phyloP scores from a whole-genome alignment of 2,113 vertebrate genomes.

The Lasiurus borealis region DNA sequence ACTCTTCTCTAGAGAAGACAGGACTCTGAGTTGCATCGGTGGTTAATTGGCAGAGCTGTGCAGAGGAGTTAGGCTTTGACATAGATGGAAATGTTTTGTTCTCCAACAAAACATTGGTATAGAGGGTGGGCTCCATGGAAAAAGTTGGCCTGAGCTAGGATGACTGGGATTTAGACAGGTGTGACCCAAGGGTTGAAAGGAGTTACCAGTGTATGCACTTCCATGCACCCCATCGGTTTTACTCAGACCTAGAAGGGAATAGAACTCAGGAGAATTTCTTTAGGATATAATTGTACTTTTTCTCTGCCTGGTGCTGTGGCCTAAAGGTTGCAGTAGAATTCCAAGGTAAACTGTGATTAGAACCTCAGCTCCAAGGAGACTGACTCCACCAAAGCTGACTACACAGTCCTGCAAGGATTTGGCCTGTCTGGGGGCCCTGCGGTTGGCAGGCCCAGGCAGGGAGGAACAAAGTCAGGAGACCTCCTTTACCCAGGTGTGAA shows the following conservation, averaged over 20 bases:
- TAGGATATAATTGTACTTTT: background rate
- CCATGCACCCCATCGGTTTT: too few species aligned
- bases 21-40: background rate
- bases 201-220: background rate
- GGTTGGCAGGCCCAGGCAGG: background rate
- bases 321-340: background rate
- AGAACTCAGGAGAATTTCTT: background rate
- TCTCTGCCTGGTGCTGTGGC: background rate
- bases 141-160: background rate
- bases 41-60: background rate
- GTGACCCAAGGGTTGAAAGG: background rate
- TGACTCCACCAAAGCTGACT: background rate
- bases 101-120: background rate
- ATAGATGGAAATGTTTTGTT: background rate
- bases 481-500: constrained; percentile 40
- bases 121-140: background rate
- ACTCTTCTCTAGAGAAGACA: background rate
- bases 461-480: constrained; percentile 43
- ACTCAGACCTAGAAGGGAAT: background rate
- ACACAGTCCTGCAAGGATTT: background rate
- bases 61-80: background rate
- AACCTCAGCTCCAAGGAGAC: constrained; percentile 4
- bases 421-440: background rate
- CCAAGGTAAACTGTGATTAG: background rate
- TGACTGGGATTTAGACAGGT: background rate